A percentile compares a stretch with the other conserved stretches of the same genome.
Conservation (phyloP, 2,888 invertebrate species). For the Athalia rosae region DNA sequence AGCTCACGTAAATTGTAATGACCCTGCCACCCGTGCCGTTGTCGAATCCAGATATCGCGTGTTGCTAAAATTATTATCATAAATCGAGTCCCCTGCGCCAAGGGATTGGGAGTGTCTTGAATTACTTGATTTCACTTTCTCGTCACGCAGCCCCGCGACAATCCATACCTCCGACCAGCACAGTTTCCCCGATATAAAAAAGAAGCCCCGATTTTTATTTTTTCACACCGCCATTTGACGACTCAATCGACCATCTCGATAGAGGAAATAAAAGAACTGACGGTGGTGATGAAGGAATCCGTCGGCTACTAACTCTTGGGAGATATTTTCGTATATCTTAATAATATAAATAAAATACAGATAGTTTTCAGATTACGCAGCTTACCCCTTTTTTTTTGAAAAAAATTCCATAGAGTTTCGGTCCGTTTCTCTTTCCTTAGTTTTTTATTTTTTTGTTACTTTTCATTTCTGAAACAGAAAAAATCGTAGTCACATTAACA, state of each 20-base stretch:
- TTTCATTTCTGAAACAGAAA: too few relatives aligned
- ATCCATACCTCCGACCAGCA: background rate
- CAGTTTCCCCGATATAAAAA: background rate
- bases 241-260: conserved; percentile 1
- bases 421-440: background rate
- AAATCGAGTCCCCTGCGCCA: conserved; percentile 14
- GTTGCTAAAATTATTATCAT: conserved; percentile 19
- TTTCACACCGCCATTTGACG: background rate
- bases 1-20: too few relatives aligned
- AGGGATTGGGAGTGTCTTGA: conserved; percentile 33
- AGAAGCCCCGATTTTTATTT: background rate
- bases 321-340: too few relatives aligned
- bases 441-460: too few relatives aligned
- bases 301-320: background rate
- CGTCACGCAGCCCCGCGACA: conserved; percentile 14
- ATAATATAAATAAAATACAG: too few relatives aligned
- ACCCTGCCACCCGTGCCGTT: background rate
- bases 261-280: background rate
- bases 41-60: conserved; percentile 25
- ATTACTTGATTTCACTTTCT: conserved; percentile 19
- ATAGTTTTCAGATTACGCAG: background rate
- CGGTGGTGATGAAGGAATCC: background rate
- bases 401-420: background rate
- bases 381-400: conserved; percentile 9
- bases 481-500: too few relatives aligned